These are phyloP conservation scores for Reinhardtius hippoglossoides DNA, from an alignment of 2,113 vertebrate genomes.

Conservation along the genomic window DNA sequence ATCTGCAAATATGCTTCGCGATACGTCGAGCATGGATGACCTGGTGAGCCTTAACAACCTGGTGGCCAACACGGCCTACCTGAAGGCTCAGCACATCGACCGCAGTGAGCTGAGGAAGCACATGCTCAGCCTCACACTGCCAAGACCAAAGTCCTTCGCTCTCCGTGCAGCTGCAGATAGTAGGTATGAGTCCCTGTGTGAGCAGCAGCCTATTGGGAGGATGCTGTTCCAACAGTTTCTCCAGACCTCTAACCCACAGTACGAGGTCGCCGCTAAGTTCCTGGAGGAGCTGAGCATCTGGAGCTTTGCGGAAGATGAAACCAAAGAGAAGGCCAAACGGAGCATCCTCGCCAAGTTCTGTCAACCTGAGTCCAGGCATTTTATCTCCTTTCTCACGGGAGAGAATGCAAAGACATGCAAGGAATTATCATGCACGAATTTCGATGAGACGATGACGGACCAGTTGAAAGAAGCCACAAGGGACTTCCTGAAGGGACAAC, in stretches of 20 bases:
- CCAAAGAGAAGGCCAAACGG: slow-evolving; percentile 74
- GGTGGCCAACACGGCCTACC: slow-evolving; percentile 91
- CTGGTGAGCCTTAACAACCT: slow-evolving; percentile 89
- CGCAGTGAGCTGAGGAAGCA: slow-evolving; percentile 83
- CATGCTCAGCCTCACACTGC: slow-evolving; percentile 82
- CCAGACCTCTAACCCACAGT: slow-evolving; percentile 72
- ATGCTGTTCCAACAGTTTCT: slow-evolving; percentile 88
- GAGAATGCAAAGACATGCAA: slow-evolving; percentile 79
- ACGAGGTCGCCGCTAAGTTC: slow-evolving; percentile 81
- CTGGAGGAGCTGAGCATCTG: slow-evolving; percentile 85
- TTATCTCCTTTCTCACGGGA: slow-evolving; percentile 83
- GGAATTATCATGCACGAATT: slow-evolving; percentile 77
- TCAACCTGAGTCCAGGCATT: slow-evolving; percentile 75
- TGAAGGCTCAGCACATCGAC: slow-evolving; percentile 86
- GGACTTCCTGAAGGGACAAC: slow-evolving; percentile 85
- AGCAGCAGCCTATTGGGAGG: slow-evolving; percentile 90
- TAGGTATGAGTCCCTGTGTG: slow-evolving; percentile 87
- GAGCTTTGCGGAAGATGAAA: slow-evolving; percentile 82
- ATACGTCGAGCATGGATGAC: slow-evolving; percentile 83
- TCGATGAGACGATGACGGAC: slow-evolving; percentile 68
- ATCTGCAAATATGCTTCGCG: neutral
- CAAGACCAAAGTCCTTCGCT: slow-evolving; percentile 73
- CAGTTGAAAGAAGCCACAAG: slow-evolving; percentile 81
- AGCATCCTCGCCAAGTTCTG: slow-evolving; percentile 83
- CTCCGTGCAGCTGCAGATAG: slow-evolving; percentile 51